Base-by-base conservation (phyloP, 2,113 vertebrate genomes). In the Nesogale talazaci region DNA sequence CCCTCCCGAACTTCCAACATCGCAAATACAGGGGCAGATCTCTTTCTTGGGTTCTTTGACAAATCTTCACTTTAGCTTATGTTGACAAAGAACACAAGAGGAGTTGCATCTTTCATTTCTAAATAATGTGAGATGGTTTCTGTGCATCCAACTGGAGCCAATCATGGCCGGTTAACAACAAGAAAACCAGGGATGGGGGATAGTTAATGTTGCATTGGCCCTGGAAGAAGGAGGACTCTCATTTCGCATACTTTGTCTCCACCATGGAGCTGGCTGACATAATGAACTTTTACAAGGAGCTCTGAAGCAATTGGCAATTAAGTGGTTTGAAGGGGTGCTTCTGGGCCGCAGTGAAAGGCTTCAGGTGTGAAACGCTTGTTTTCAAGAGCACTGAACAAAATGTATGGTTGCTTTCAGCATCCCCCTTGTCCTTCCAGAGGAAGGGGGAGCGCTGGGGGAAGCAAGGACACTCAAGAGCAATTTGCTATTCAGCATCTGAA, bases 361-460 rank as follows among this genome's bases (percentile, higher is more conserved):
- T 99, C 99, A 99, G 99, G 99, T 99, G 99, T 99, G 99, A 99
- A 99, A 99, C 98, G 98, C 98, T 99, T 99, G 98, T 99, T 98
- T 99, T 99, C 98, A 99, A 99, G 99, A 99, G 99, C 98, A 98
- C 98, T 99, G 98, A 97, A 99, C 98, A 99, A 99, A 98, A 99
- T 99, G 99, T 99, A 98, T 99, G 98, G 98, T 98, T 98, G 99
- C 99, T 99, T 99, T 99, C 99, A 99, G 99, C 98, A 98, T 97
- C 98, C 98, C 98, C 98, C 98, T 98, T 98, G 98, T 98, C 98
- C 98, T 98, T 98, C 98, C 96, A 72, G 86, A 96, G 98, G 98
- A 97, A 98, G 97, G 93, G 95, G 97, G 97, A 94, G 95, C 57
- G 92, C 90, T 14, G 96, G 96, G 97, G 97, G 98, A 98, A 98